Evolutionary conservation across 1,140 invertebrate genomes (phyloP).

Genomic region (Bombus balteatus): DNA sequence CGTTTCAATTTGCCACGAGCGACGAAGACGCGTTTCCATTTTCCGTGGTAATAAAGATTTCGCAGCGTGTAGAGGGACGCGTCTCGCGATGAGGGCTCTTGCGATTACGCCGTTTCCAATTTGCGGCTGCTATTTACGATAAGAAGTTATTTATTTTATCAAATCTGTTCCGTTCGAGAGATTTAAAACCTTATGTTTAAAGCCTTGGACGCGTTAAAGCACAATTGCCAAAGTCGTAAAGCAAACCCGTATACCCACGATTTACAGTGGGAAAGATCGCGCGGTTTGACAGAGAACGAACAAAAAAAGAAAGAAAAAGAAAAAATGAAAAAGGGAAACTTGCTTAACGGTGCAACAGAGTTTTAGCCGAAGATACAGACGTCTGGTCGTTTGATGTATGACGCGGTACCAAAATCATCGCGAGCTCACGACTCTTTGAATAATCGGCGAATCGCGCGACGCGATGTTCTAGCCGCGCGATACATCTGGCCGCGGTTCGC

Average conservation of each 20-base stretch:
- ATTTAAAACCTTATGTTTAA: background rate
- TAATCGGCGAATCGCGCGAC: constrained; percentile 33
- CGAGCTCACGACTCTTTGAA: background rate
- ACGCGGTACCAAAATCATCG: constrained; percentile 12
- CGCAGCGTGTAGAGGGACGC: background rate
- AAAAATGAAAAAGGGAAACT: background rate
- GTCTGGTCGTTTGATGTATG: background rate
- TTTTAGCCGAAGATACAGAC: background rate
- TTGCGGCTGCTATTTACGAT: background rate
- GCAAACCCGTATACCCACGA: background rate
- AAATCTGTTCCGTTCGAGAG: background rate
- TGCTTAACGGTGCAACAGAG: background rate
- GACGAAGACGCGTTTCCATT: background rate
- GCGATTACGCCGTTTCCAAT: background rate
- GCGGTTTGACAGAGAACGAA: background rate
- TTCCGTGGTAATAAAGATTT: constrained; percentile 27
- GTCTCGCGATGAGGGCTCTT: background rate
- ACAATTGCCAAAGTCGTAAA: constrained; percentile 18
- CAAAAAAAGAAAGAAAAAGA: background rate
- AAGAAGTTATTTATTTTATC: constrained; percentile 1
- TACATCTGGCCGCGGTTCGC: constrained; percentile 15
- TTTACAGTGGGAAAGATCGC: constrained; percentile 5
- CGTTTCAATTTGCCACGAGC: constrained; percentile 36
- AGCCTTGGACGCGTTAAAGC: background rate
- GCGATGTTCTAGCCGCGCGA: background rate